Evolutionary conservation across 2,113 vertebrate genomes (phyloP).

Genomic region (Pyrgilauda ruficollis): DNA sequence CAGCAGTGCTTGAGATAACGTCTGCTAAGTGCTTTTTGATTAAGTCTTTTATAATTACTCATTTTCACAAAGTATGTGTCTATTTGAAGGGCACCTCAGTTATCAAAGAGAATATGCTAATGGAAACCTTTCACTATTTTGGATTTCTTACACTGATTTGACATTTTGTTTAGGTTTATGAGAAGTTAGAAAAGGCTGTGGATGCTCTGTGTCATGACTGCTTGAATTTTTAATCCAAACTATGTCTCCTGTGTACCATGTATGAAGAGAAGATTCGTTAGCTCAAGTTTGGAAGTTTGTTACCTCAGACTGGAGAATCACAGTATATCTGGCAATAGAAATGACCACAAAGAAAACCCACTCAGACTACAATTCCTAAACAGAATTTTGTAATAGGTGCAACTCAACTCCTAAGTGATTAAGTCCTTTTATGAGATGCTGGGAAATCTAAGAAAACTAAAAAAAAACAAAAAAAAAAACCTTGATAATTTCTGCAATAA

Average conservation of each 20-base stretch:
- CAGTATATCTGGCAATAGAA: neutral
- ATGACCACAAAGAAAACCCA: neutral
- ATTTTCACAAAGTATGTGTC: slow-evolving; percentile 27
- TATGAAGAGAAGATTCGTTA: neutral
- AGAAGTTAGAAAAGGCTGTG: neutral
- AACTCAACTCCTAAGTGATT: neutral
- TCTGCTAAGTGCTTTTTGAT: slow-evolving; percentile 57
- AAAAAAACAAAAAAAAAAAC: neutral
- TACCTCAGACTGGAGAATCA: neutral
- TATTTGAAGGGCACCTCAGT: slow-evolving; percentile 40
- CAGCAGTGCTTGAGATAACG: slow-evolving; percentile 42
- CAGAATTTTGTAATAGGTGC: neutral
- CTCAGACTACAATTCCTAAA: neutral
- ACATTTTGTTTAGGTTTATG: neutral
- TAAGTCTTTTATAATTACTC: slow-evolving; percentile 51
- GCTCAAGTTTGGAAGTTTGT: neutral
- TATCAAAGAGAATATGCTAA: slow-evolving; percentile 4
- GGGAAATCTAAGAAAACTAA: neutral
- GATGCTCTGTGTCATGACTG: neutral
- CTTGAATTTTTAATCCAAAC: neutral
- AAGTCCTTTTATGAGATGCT: neutral
- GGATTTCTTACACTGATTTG: neutral
- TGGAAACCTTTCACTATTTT: neutral
- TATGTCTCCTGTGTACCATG: neutral
- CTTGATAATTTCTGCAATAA: neutral